Conservation (phyloP, 1,140 invertebrate species). For the Apis cerana region DNA sequence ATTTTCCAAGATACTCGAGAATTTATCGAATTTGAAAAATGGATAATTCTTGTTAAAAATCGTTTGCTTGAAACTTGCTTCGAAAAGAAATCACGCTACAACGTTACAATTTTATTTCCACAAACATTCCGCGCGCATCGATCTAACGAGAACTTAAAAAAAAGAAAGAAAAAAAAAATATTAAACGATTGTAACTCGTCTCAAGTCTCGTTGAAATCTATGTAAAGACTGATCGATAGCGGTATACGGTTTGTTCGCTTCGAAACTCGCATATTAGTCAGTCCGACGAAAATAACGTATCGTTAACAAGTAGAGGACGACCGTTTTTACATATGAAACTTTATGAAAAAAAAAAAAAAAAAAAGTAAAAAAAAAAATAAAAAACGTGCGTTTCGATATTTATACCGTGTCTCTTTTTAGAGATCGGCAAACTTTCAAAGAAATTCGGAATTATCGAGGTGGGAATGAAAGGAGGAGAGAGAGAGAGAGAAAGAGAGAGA, state of each 20-base stretch:
- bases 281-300: neutral
- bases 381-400: too few species aligned
- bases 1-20: too few species aligned
- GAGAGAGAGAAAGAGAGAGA: neutral
- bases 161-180: neutral
- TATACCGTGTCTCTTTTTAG: too few species aligned
- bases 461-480: neutral
- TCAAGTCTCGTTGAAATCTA: neutral
- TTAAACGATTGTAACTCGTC: too few species aligned
- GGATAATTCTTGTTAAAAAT: too few species aligned
- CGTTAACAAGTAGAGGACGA: neutral
- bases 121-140: neutral
- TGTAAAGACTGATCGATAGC: neutral
- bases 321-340: neutral
- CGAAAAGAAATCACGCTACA: too few species aligned
- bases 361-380: neutral
- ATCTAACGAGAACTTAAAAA: too few species aligned
- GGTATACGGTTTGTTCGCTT: neutral
- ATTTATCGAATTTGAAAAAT: too few species aligned
- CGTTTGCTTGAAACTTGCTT: too few species aligned
- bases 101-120: too few species aligned
- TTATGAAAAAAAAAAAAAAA: neutral
- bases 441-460: neutral
- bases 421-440: neutral
- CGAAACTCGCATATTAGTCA: too few species aligned